Conservation (phyloP, 1,140 invertebrate genomes). For the Drosophila ambigua region DNA sequence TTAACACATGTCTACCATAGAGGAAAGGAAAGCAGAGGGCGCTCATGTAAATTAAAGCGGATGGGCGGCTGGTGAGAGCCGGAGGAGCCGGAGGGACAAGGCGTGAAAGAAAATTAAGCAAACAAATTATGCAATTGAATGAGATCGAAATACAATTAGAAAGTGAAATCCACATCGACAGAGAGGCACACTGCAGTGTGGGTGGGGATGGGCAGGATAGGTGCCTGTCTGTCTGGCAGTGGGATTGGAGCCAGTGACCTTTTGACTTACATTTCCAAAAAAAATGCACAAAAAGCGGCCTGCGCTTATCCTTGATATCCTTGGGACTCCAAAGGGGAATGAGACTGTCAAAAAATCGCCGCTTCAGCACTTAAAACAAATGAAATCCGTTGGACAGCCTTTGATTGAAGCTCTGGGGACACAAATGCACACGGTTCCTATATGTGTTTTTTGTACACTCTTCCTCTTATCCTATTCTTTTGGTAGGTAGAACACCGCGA, state of each 20-base stretch:
- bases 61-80: too few species aligned
- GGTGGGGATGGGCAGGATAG: too few species aligned
- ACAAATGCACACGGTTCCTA: conserved; percentile 19
- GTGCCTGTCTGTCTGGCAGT: background rate
- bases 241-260: conserved; percentile 9
- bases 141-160: conserved; percentile 24
- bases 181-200: too few species aligned
- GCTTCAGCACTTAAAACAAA: conserved; percentile 32
- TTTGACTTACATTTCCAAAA: conserved; percentile 28
- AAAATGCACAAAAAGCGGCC: conserved; percentile 10
- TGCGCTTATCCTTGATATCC: conserved; percentile 33
- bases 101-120: conserved; percentile 19
- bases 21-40: conserved; percentile 21
- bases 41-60: conserved; percentile 15
- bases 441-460: conserved; percentile 34
- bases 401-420: conserved; percentile 1
- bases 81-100: conserved; percentile 7
- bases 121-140: conserved; percentile 47
- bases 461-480: conserved; percentile 26
- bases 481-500: conserved; percentile 60
- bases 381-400: conserved; percentile 7
- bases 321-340: conserved; percentile 9
- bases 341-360: background rate
- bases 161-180: too few species aligned
- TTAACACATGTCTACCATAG: conserved; percentile 52